Conservation (phyloP, 2,888 invertebrate species). For the Anaspis maculata region DNA sequence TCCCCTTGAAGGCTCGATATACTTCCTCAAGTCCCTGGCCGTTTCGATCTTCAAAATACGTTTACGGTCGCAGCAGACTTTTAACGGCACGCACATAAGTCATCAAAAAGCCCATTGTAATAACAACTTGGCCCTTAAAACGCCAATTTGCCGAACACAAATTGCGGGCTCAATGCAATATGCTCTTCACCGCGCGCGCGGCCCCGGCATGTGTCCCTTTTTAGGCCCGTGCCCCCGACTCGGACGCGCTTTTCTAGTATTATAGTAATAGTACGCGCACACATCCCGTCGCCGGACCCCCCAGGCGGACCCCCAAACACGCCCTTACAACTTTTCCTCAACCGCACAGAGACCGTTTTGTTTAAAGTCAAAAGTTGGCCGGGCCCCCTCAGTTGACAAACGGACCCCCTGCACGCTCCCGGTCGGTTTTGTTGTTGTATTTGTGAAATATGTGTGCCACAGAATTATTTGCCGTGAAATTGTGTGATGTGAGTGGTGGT, state of each 20-base stretch:
- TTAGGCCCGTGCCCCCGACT: conserved; percentile 26
- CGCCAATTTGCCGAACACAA: too few relatives aligned
- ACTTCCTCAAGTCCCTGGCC: too few relatives aligned
- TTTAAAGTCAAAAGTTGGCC: conserved; percentile 29
- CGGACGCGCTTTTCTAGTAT: conserved; percentile 10
- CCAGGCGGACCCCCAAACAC: conserved; percentile 27
- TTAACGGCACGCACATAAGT: too few relatives aligned
- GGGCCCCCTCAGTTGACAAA: conserved; percentile 26
- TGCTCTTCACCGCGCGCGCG: conserved; percentile 8
- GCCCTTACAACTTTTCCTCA: conserved; percentile 22
- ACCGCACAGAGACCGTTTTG: conserved; percentile 25
- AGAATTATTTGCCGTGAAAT: conserved; percentile 31
- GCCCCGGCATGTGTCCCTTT: conserved; percentile 27
- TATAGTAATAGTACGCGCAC: too few relatives aligned
- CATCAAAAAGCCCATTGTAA: too few relatives aligned
- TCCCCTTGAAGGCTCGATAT: too few relatives aligned
- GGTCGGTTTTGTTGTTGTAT: conserved; percentile 19
- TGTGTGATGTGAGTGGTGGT: too few relatives aligned
- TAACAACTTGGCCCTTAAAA: too few relatives aligned
- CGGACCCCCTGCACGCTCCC: conserved; percentile 17
- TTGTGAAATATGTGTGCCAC: conserved; percentile 26
- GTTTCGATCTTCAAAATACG: too few relatives aligned
- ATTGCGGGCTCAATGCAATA: conserved; percentile 14
- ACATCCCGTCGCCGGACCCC: too few relatives aligned
- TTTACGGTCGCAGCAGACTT: too few relatives aligned